Evolutionary conservation across 2,797 vertebrate genomes (phyloP).

Genomic region (Gadopsis bispinosus): DNA sequence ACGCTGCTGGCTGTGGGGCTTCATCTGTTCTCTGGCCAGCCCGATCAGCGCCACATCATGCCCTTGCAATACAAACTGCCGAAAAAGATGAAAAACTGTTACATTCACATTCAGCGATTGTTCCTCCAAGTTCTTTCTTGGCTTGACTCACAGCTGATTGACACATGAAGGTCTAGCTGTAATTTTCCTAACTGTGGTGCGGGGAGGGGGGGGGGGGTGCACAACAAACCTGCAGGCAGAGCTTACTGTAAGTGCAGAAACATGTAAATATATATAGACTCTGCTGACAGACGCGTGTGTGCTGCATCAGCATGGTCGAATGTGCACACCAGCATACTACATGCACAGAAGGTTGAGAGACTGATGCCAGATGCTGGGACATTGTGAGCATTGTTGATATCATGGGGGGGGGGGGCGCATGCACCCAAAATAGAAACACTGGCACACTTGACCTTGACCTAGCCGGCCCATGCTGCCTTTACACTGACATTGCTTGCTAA

Average conservation of each 20-base stretch:
- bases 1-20: slow-evolving; percentile 36
- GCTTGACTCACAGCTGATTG: slow-evolving; percentile 43
- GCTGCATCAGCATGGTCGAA: background rate
- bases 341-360: slow-evolving; percentile 48
- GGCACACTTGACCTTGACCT: slow-evolving; percentile 69
- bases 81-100: slow-evolving; percentile 45
- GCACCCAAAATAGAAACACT: slow-evolving; percentile 76
- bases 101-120: slow-evolving; percentile 34
- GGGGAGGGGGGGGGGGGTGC: background rate
- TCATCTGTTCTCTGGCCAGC: slow-evolving; percentile 22
- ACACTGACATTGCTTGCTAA: slow-evolving; percentile 41
- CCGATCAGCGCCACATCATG: slow-evolving; percentile 27
- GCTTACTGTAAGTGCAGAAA: background rate
- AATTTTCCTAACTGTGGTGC: slow-evolving; percentile 31
- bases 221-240: slow-evolving; percentile 21
- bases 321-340: slow-evolving; percentile 20
- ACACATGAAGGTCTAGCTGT: slow-evolving; percentile 12
- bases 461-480: slow-evolving; percentile 29
- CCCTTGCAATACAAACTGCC: slow-evolving; percentile 53
- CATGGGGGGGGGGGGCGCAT: slow-evolving; percentile 51
- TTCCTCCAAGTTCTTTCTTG: slow-evolving; percentile 44
- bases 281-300: background rate
- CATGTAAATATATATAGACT: background rate
- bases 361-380: slow-evolving; percentile 60
- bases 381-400: slow-evolving; percentile 66